These are phyloP conservation scores for Anastrepha obliqua DNA, from an alignment of 1,140 invertebrate genomes.

Conservation along the genomic window DNA sequence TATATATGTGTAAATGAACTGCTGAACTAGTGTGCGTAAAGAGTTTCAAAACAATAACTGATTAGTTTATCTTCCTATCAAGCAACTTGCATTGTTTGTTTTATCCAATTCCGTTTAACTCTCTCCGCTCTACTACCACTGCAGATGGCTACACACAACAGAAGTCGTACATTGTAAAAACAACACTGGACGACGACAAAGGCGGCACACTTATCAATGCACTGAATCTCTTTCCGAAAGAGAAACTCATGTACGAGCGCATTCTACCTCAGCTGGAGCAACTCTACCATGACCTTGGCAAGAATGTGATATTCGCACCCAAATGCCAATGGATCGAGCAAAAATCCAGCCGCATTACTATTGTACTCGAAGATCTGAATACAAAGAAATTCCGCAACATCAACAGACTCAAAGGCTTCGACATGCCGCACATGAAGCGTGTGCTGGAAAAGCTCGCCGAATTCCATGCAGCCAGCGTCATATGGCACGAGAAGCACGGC, in stretches of 20 bases:
- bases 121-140: neutral
- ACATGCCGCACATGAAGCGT: constrained; percentile 76
- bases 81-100: neutral
- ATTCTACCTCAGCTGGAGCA: constrained; percentile 68
- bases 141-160: constrained; percentile 70
- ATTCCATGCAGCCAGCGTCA: constrained; percentile 77
- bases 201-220: constrained; percentile 68
- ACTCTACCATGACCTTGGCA: constrained; percentile 67
- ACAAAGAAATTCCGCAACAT: constrained; percentile 77
- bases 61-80: neutral
- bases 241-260: constrained; percentile 68
- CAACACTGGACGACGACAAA: constrained; percentile 66
- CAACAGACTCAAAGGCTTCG: constrained; percentile 76
- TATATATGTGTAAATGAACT: neutral
- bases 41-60: neutral
- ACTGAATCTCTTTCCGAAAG: constrained; percentile 70
- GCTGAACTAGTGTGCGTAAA: neutral
- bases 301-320: constrained; percentile 63
- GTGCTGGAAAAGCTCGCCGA: constrained; percentile 77
- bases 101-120: neutral
- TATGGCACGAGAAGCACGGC: constrained; percentile 64
- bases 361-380: constrained; percentile 78
- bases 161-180: constrained; percentile 70
- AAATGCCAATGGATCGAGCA: constrained; percentile 68
- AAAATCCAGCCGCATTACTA: constrained; percentile 65